These are phyloP conservation scores for Phenganax marumi DNA, from an alignment of 92 coral and sea anemone species.

Conservation along the genomic window DNA sequence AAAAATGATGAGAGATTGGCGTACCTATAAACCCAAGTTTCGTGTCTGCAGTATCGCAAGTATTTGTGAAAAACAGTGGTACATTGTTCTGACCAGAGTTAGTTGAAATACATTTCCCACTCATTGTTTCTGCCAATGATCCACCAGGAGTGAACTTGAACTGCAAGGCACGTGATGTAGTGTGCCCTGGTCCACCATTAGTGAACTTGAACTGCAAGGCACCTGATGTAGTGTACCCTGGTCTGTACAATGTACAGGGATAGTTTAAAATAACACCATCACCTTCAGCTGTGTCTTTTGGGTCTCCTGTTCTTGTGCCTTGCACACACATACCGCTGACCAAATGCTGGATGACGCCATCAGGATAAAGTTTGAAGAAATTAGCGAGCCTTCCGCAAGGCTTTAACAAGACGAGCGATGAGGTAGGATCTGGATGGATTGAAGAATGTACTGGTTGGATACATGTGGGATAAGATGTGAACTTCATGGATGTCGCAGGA, in stretches of 20 bases:
- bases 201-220: constrained; percentile 34
- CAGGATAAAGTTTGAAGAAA: constrained; percentile 17
- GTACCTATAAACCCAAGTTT: constrained; percentile 32
- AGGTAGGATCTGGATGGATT: constrained; percentile 20
- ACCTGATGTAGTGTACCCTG: constrained; percentile 14
- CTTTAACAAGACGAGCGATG: constrained; percentile 7
- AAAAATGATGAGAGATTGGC: neutral
- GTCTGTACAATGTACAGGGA: constrained; percentile 17
- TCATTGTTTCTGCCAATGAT: constrained; percentile 6
- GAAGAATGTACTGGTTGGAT: constrained; percentile 9
- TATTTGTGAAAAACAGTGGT: constrained; percentile 11
- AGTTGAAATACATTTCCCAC: constrained; percentile 31
- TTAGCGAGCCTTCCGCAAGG: neutral
- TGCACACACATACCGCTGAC: constrained; percentile 38
- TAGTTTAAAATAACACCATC: neutral
- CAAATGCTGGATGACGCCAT: constrained; percentile 27
- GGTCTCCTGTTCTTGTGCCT: constrained; percentile 17
- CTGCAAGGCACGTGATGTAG: constrained; percentile 29
- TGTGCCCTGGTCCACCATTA: constrained; percentile 6
- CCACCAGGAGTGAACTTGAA: constrained; percentile 28
- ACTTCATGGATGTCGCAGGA: constrained; percentile 28
- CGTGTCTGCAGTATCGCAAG: constrained; percentile 13
- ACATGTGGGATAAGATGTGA: constrained; percentile 14
- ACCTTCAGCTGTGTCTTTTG: neutral
- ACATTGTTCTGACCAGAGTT: neutral